Base-by-base conservation (phyloP, 1,140 invertebrate genomes). In the Eriosoma lanigerum region DNA sequence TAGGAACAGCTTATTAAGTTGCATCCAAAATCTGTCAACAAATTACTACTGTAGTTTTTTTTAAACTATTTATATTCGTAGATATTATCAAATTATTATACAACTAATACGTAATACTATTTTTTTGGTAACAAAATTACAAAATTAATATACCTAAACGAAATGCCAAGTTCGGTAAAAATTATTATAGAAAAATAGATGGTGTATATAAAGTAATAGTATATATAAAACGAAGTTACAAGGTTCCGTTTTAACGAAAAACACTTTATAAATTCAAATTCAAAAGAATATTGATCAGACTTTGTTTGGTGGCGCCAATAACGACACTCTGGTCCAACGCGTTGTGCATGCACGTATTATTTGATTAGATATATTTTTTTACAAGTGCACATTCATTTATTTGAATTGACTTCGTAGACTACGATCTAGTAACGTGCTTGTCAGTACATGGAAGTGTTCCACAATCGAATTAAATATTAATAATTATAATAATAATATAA, bases 201-300 rank as follows among this genome's bases (percentile, higher is more conserved):
- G n/a, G n/a, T n/a, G n/a, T n/a, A n/a, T n/a, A n/a, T n/a, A n/a
- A n/a, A n/a, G n/a, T n/a, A n/a, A n/a, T n/a, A n/a, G n/a, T n/a
- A n/a, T n/a, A n/a, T 38, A 38, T 38, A 38, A 38, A 4, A 38
- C 8, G 8, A 4, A 38, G 32, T 38, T 15, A 29, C 26, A 60
- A 29, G 26, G 26, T 60, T 10, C 29, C 24, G 24, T 60, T 29
- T 15, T 8, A 26, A 58, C 8, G 24, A 26, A 60, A 13, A 60
- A 60, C 32, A 66, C 38, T 13, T 3, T 9, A 50, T 38, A 10
- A 26, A 70, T 19, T 60, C 2, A 26, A 60, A 56, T 24, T 0
- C 32, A 60, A 15, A 76, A 48, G 38, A 76, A 76, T 76, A 76
- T 76, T 46, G 21, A 76, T 76, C 73, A 60, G 38, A 44, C 73